Conservation (phyloP, 2,797 vertebrate species). For the Betta splendens region DNA sequence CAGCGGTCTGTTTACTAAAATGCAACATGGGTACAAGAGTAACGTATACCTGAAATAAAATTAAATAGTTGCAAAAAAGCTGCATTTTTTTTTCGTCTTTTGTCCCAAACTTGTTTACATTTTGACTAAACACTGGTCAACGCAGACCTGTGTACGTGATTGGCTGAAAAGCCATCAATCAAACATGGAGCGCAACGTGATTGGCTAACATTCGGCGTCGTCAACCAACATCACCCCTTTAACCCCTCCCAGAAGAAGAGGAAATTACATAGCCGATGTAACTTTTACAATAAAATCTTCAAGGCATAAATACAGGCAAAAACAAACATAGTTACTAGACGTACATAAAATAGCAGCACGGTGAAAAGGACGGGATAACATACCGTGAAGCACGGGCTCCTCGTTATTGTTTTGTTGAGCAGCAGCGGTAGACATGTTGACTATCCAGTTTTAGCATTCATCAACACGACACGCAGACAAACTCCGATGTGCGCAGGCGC, state of each 20-base stretch:
- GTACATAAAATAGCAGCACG: rapidly evolving
- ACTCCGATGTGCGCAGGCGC: constrained; percentile 67
- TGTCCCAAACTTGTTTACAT: constrained; percentile 80
- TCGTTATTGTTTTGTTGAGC: constrained; percentile 84
- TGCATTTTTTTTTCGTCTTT: constrained; percentile 51
- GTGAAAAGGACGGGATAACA: constrained; percentile 10
- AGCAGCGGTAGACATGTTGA: constrained; percentile 83
- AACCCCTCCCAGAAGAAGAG: constrained; percentile 66
- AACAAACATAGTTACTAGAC: neutral
- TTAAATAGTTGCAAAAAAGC: neutral
- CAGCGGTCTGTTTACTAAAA: neutral
- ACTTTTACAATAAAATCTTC: constrained; percentile 71
- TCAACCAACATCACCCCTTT: constrained; percentile 34
- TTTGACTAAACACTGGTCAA: constrained; percentile 60
- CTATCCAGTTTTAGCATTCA: constrained; percentile 67
- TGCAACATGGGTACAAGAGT: neutral
- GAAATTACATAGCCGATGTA: constrained; percentile 72
- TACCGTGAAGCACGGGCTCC: constrained; percentile 83
- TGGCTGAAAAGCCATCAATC: constrained; percentile 66
- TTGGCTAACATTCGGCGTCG: constrained; percentile 61
- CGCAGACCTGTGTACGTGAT: constrained; percentile 19
- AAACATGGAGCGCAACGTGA: constrained; percentile 23
- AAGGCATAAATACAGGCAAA: neutral
- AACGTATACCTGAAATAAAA: no score
- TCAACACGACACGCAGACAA: constrained; percentile 69